Evolutionary conservation across 2,888 invertebrate genomes (phyloP).

Genomic region (Harmothoe impar): DNA sequence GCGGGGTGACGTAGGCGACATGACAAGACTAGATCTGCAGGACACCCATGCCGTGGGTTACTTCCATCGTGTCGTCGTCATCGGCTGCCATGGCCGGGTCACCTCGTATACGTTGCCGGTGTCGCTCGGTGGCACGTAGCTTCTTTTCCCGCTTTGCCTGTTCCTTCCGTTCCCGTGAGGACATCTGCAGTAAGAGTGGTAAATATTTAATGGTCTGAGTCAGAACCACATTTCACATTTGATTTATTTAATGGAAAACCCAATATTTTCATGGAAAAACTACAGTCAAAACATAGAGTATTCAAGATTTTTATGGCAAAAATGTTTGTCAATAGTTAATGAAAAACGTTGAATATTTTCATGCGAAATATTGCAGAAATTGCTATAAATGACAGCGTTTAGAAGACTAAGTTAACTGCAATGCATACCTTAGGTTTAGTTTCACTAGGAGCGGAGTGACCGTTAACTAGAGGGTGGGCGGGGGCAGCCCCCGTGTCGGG

Average conservation of each 20-base stretch:
- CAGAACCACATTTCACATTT: too few species aligned
- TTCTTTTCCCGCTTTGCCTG: slow-evolving; percentile 68
- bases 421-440: background rate
- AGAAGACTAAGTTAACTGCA: too few species aligned
- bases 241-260: too few species aligned
- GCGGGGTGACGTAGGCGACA: background rate
- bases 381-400: too few species aligned
- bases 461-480: background rate
- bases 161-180: slow-evolving; percentile 56
- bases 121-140: slow-evolving; percentile 66
- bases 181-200: background rate
- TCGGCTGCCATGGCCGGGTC: background rate
- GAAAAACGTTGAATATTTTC: too few species aligned
- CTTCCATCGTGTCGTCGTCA: slow-evolving; percentile 58
- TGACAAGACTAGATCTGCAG: slow-evolving; percentile 57
- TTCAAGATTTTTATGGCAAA: too few species aligned
- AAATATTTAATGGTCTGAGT: background rate
- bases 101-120: slow-evolving; percentile 56
- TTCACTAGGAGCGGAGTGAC: background rate
- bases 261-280: too few species aligned
- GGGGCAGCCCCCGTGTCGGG: slow-evolving; percentile 31
- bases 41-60: slow-evolving; percentile 63
- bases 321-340: too few species aligned
- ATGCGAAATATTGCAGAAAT: too few species aligned
- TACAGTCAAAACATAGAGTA: too few species aligned